Evolutionary conservation across 2,888 invertebrate species (phyloP).

Genomic region (Acrobasis repandana): DNA sequence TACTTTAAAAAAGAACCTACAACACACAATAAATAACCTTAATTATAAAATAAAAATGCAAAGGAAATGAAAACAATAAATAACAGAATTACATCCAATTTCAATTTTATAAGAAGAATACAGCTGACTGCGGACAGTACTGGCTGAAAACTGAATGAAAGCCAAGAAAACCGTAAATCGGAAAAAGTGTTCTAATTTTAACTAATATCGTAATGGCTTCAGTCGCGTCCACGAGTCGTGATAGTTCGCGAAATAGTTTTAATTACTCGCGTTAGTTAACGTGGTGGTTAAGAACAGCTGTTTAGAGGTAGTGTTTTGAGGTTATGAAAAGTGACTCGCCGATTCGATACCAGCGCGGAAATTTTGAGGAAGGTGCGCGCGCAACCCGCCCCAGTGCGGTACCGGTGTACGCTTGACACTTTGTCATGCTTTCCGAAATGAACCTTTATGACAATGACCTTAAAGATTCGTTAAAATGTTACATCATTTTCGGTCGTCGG

Average conservation of each 20-base stretch:
- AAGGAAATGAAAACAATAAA: conserved; percentile 27
- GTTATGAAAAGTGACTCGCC: conserved; percentile 73
- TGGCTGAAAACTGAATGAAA: conserved; percentile 75
- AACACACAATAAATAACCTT: conserved; percentile 28
- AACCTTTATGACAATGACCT: conserved; percentile 21
- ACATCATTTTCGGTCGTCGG: neutral
- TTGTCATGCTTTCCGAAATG: conserved; percentile 46
- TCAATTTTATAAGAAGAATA: conserved; percentile 44
- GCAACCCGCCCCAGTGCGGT: conserved; percentile 55
- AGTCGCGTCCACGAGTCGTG: conserved; percentile 56
- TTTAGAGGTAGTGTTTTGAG: conserved; percentile 61
- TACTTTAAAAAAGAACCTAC: conserved; percentile 40
- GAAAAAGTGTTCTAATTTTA: conserved; percentile 74
- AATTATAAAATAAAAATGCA: conserved; percentile 29
- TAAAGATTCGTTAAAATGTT: neutral
- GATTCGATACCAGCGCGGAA: conserved; percentile 65
- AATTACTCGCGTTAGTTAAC: conserved; percentile 44
- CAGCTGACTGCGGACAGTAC: conserved; percentile 51
- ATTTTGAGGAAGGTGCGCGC: conserved; percentile 66
- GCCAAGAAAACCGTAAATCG: conserved; percentile 67
- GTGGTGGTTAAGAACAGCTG: conserved; percentile 63
- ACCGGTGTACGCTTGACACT: conserved; percentile 53
- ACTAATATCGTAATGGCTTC: conserved; percentile 71
- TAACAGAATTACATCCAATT: conserved; percentile 25
- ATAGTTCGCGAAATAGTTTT: conserved; percentile 42